These are phyloP conservation scores for Morelia viridis DNA, from an alignment of 2,797 vertebrate genomes.

Conservation along the genomic window DNA sequence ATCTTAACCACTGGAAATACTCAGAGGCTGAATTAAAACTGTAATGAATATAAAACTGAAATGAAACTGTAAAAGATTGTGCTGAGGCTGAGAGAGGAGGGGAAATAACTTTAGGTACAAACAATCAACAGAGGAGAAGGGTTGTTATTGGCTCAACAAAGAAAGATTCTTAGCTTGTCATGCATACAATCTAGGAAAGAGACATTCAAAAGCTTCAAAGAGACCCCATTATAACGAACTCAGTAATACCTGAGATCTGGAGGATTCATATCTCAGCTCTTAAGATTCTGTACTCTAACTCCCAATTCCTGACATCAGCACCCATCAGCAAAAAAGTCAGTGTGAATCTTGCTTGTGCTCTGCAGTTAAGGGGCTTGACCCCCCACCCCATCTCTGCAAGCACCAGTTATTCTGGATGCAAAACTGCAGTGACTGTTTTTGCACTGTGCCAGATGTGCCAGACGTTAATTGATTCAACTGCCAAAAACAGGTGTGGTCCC, in stretches of 20 bases:
- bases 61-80: neutral
- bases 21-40: neutral
- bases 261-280: neutral
- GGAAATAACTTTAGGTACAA: neutral
- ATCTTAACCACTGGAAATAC: neutral
- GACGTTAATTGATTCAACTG: neutral
- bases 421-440: neutral
- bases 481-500: neutral
- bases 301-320: neutral
- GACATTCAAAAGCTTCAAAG: neutral
- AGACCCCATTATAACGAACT: neutral
- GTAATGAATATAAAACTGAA: neutral
- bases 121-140: neutral
- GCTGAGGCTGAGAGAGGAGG: neutral
- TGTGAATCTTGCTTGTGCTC: neutral
- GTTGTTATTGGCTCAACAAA: neutral
- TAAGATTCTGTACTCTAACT: neutral
- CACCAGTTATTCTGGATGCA: neutral
- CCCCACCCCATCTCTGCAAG: neutral
- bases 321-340: neutral
- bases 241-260: neutral
- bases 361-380: neutral
- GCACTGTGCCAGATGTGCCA: neutral
- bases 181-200: neutral
- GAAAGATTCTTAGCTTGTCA: neutral